Evolutionary conservation across 2,113 vertebrate genomes (phyloP), one percentile per base, ranked within the genome.

Genomic region (Campylorhamphus procurvoides): DNA sequence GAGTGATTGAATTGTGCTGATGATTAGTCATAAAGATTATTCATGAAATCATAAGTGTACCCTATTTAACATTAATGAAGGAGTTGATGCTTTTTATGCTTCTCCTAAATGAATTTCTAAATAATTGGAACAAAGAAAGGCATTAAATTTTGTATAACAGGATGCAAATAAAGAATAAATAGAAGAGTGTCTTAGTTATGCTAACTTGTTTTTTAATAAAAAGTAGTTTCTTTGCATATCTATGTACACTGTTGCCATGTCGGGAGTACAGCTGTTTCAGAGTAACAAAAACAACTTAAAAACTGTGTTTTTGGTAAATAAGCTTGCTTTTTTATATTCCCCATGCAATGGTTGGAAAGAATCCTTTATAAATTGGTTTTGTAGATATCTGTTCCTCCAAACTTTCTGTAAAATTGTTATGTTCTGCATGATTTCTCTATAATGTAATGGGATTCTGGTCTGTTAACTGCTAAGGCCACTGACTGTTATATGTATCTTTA

Each of bases 351-450:
- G 35, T 89, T 96, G 77, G 52, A 83, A 86, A 93, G 52, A 95
- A 37, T 56, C 71, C 60, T 88, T 90, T 42, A 44, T 75, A 84
- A 90, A 87, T 83, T 81, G 60, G 39, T 90, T 93, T 84, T 74
- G 42, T 88, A 93, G 85, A 27, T 92, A 46, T 18, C 55, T 90
- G 6, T 80, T 92, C 33, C 29, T 92, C 31, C 39, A 86, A 80
- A 92, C 71, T 71, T 83, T 31, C 67, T 27, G 29, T 88, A 63
- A 77, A 86, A 86, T 86, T 88, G 59, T 94, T 29, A 39, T 62
- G 72, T 93, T 92, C 83, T 89, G 79, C 56, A 20, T 92, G 79
- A 72, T 77, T 93, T 93, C 86, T 78, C 49, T 27, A 18, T 77
- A 83, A 83, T 28, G 24, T 88, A 80, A 66, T 88, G 44, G 15